These are phyloP conservation scores for Piprites chloris DNA, from an alignment of 2,113 vertebrate species.

Conservation along the genomic window DNA sequence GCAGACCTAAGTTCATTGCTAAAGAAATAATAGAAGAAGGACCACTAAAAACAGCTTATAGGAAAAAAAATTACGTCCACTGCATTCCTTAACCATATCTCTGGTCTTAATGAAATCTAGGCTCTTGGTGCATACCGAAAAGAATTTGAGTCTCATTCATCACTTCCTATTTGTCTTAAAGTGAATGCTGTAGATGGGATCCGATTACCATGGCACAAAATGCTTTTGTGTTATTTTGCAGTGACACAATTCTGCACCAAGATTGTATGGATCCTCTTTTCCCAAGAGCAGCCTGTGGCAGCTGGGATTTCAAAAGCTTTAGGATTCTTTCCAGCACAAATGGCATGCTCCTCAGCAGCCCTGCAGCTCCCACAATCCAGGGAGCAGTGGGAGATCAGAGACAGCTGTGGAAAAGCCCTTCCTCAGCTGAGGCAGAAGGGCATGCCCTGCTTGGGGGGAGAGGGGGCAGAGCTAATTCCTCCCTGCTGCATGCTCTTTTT, in stretches of 20 bases:
- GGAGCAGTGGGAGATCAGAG: background rate
- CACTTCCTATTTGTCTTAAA: slow-evolving; percentile 51
- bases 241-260: slow-evolving; percentile 25
- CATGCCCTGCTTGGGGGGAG: background rate
- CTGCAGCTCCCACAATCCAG: background rate
- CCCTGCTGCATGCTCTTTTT: background rate
- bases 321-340: slow-evolving; percentile 56
- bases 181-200: slow-evolving; percentile 9
- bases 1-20: background rate
- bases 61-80: background rate
- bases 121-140: slow-evolving; percentile 19
- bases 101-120: background rate
- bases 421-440: background rate
- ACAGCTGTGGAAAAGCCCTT: background rate
- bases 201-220: slow-evolving; percentile 4
- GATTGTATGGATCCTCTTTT: slow-evolving; percentile 24
- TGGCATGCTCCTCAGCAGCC: background rate
- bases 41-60: background rate
- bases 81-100: background rate
- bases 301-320: slow-evolving; percentile 40
- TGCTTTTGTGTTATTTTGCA: background rate
- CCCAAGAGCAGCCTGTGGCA: slow-evolving; percentile 24
- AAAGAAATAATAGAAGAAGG: background rate
- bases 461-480: background rate
- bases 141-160: slow-evolving; percentile 36